Evolutionary conservation across 2,113 vertebrate species (phyloP), one percentile per base, ranked within the genome.

Genomic region (Ptyas mucosa): DNA sequence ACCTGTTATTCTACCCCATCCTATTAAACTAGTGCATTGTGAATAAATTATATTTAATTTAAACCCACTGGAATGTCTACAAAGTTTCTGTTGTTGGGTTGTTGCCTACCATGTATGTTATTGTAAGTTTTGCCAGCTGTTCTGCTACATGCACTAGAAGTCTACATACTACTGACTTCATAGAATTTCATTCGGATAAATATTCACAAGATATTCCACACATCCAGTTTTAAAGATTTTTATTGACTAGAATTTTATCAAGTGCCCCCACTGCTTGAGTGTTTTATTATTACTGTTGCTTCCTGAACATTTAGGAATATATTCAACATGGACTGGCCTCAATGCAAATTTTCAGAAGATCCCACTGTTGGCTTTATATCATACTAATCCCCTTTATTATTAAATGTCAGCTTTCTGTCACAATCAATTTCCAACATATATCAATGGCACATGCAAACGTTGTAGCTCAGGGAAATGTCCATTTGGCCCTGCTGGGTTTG

Each of bases 21-120:
- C 39, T 34, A 69, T 61, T 34, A 61, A 88, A 43, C 23, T 52
- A 58, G 87, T 86, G 64, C 87, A 64, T 43, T 58, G 52, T 87
- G 49, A 88, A 86, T 61, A 88, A 92, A 87, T 88, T 52, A 53
- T 18, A 69, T 75, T 87, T 69, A 64, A 91, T 91, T 87, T 69
- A 88, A 88, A 64, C 46, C 58, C n/a, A 34, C 18, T 90, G 58
- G n/a, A 46, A 34, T 54, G 29, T 88, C 52, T 92, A 9, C 23
- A 52, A 88, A 88, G 46, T 69, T 4, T 89, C 2, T 26, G 34
- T n/a, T 88, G 51, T 88, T 53, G 51, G 18, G 29, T 61, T 85
- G 86, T 58, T 52, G 57, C 91, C n/a, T 14, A 92, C 14, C 85
- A 43, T 39, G 11, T 58, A 92, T 39, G 29, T 51, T 52, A 87